These are phyloP conservation scores for Edolisoma coerulescens DNA, from an alignment of 2,113 vertebrate species.

Conservation along the genomic window DNA sequence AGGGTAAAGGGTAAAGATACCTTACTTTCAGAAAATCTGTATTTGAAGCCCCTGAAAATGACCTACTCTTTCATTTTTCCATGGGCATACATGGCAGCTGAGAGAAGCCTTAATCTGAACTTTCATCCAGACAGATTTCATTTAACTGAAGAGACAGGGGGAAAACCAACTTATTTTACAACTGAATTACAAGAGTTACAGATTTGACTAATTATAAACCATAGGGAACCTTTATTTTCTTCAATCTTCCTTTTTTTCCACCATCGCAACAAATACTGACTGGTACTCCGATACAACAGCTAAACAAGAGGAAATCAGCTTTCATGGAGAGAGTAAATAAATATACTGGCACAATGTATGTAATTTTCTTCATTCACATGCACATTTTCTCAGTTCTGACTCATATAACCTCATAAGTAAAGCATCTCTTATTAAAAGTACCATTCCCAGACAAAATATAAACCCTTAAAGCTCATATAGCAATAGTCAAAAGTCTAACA, in stretches of 20 bases:
- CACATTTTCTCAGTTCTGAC: background rate
- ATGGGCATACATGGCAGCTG: background rate
- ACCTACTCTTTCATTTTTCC: background rate
- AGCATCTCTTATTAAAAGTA: background rate
- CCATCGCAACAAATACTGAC: background rate
- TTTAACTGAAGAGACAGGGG: background rate
- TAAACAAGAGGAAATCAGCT: background rate
- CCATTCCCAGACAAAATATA: background rate
- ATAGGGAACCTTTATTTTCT: background rate
- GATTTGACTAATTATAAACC: background rate
- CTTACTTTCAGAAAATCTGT: background rate
- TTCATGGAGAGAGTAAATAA: background rate
- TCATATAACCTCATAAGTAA: background rate
- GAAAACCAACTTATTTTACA: background rate
- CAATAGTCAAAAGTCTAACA: background rate
- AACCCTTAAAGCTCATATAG: background rate
- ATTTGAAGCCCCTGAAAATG: background rate
- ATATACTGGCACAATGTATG: accelerated
- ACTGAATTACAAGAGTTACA: background rate
- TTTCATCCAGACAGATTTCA: background rate
- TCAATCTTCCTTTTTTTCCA: background rate
- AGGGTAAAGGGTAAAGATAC: background rate
- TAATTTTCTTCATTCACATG: background rate
- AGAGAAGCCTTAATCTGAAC: background rate
- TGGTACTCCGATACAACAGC: background rate